Conservation (phyloP, 2,888 invertebrate species). For the Branchipolynoe longqiensis region DNA sequence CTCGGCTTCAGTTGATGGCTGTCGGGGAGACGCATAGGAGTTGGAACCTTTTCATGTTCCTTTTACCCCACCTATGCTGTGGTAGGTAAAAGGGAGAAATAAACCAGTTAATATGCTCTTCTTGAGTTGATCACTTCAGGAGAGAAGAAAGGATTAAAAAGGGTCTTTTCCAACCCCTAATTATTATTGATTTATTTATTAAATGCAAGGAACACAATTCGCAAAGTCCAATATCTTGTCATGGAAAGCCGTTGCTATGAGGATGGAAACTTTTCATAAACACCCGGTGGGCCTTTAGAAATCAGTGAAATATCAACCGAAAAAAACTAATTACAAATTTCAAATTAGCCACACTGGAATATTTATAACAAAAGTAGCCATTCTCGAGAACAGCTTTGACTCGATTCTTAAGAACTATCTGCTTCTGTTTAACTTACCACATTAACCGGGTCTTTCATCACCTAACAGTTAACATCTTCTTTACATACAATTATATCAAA, state of each 20-base stretch:
- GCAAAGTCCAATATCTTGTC: slow-evolving; percentile 27
- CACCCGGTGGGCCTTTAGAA: no score
- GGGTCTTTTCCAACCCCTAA: no score
- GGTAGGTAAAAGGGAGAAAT: slow-evolving; percentile 78
- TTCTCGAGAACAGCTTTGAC: background rate
- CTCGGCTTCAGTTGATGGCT: background rate
- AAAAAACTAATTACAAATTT: no score
- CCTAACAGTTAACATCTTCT: no score
- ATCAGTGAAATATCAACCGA: no score
- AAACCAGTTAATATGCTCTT: slow-evolving; percentile 55
- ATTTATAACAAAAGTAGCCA: no score
- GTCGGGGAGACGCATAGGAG: slow-evolving; percentile 27
- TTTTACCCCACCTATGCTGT: slow-evolving; percentile 80
- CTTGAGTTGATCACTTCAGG: no score
- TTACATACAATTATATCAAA: no score
- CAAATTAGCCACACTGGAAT: no score
- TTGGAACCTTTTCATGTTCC: slow-evolving; percentile 52
- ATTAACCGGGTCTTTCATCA: slow-evolving; percentile 6
- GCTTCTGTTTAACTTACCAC: slow-evolving; percentile 17
- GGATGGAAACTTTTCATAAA: no score
- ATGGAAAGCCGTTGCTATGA: no score
- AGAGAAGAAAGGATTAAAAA: no score
- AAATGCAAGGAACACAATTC: background rate
- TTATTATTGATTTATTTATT: background rate
- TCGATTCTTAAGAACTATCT: slow-evolving; percentile 5